Conservation (phyloP, 2,797 vertebrate genomes). For the Enteromius fasciolatus region DNA sequence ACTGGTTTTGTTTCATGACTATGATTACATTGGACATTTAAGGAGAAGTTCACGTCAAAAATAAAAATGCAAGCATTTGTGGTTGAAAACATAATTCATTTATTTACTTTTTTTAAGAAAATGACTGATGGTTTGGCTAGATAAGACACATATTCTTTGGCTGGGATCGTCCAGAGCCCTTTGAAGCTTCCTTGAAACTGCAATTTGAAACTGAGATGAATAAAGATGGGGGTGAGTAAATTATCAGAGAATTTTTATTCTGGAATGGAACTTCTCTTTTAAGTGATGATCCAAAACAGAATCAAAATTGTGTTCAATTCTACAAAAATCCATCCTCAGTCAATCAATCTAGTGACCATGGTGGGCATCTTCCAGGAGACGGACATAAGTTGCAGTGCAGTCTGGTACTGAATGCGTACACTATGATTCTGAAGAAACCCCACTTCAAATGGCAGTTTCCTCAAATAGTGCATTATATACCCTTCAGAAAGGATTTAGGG, state of each 20-base stretch:
- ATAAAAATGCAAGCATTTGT: not conserved
- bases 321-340: not conserved
- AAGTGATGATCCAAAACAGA: too few species aligned
- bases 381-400: not conserved
- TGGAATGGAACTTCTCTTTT: not conserved
- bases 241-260: not conserved
- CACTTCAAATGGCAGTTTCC: not conserved
- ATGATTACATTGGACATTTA: not conserved
- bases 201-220: not conserved
- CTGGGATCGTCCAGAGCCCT: not conserved
- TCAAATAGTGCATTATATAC: not conserved
- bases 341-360: not conserved
- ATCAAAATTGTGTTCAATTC: not conserved
- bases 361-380: not conserved
- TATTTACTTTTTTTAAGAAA: not conserved
- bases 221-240: not conserved
- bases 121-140: not conserved
- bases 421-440: not conserved
- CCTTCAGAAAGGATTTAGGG: not conserved
- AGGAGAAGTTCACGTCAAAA: not conserved
- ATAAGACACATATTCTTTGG: not conserved
- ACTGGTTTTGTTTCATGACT: not conserved
- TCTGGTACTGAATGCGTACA: not conserved
- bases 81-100: not conserved
- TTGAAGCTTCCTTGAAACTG: not conserved